phyloP scores from a whole-genome alignment of 2,113 vertebrate species.

The Coreoperca whiteheadi region DNA sequence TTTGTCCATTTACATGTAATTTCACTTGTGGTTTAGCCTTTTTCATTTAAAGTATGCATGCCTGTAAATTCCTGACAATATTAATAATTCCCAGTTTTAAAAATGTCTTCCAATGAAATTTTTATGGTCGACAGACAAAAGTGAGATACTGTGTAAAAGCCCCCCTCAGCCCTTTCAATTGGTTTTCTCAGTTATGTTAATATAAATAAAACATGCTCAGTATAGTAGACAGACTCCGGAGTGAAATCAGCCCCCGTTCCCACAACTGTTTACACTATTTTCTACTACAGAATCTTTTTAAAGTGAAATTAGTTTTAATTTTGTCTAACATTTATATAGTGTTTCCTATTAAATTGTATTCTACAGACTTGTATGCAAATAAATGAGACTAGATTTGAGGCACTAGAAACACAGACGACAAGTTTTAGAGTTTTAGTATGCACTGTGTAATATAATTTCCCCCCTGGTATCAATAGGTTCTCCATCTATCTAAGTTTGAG shows the following conservation, averaged over 20 bases:
- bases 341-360: not conserved
- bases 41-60: not conserved
- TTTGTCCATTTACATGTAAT: not conserved
- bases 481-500: not conserved
- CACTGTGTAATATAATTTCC: not conserved
- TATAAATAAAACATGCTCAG: not conserved
- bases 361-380: not conserved
- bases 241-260: not conserved
- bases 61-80: not conserved
- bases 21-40: not conserved
- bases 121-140: not conserved
- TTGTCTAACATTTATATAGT: not conserved
- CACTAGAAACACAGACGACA: too few species aligned
- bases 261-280: not conserved
- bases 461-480: not conserved
- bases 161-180: not conserved
- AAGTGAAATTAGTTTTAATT: not conserved
- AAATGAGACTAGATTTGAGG: not conserved
- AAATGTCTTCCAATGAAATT: not conserved
- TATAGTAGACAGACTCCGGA: not conserved
- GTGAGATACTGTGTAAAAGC: not conserved
- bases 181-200: not conserved
- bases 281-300: not conserved
- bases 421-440: too few species aligned
- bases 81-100: not conserved